These are phyloP conservation scores for Nowickia ferox DNA, from an alignment of 2,888 invertebrate genomes.

Conservation along the genomic window DNA sequence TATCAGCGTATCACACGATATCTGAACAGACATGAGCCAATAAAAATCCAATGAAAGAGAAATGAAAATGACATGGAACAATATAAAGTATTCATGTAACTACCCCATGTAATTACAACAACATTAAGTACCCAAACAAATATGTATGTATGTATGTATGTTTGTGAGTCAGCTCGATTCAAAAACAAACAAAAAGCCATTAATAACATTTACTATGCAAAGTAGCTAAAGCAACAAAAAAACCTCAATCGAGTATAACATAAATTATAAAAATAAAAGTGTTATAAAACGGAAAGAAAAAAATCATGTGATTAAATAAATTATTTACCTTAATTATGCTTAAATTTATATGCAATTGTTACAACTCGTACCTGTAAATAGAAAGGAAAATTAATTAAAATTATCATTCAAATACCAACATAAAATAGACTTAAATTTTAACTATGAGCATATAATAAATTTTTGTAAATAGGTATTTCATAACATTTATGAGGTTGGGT, in stretches of 20 bases:
- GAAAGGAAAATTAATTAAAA: constrained; percentile 6
- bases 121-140: background rate
- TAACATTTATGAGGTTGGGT: constrained; percentile 46
- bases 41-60: constrained; percentile 42
- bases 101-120: constrained; percentile 7
- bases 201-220: constrained; percentile 21
- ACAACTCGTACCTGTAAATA: constrained; percentile 54
- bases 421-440: constrained; percentile 19
- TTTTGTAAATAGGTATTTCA: constrained; percentile 47
- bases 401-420: background rate
- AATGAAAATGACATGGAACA: constrained; percentile 18
- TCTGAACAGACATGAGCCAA: constrained; percentile 23
- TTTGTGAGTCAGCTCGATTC: no score
- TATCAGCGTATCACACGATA: constrained; percentile 31
- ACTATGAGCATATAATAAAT: constrained; percentile 7
- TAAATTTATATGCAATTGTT: background rate
- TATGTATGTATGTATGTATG: background rate
- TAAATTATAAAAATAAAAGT: background rate
- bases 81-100: constrained; percentile 41
- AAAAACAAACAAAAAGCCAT: no score
- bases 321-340: constrained; percentile 52
- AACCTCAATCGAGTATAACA: constrained; percentile 2
- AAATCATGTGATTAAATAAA: background rate
- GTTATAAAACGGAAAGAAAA: background rate
- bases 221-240: constrained; percentile 6